These are phyloP conservation scores for Dicerorhinus sumatrensis DNA, from an alignment of 2,113 vertebrate genomes.

Conservation along the genomic window DNA sequence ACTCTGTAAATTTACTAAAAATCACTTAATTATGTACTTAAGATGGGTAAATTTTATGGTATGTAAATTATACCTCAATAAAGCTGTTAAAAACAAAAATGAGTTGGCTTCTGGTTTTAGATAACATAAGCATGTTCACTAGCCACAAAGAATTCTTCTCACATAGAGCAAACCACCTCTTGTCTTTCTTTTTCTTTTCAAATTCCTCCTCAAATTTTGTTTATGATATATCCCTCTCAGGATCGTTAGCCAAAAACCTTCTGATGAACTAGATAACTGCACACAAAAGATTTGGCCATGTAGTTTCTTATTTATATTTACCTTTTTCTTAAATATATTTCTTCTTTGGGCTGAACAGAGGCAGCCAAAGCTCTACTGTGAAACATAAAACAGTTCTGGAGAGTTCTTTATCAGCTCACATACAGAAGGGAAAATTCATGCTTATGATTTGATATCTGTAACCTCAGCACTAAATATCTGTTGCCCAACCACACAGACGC, in stretches of 20 bases:
- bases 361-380: background rate
- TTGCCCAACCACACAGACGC: background rate
- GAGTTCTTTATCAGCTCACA: slow-evolving; percentile 31
- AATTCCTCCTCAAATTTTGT: slow-evolving; percentile 42
- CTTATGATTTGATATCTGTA: background rate
- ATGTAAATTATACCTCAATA: slow-evolving; percentile 1
- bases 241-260: background rate
- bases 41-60: background rate
- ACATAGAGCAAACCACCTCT: background rate
- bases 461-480: background rate
- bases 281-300: background rate
- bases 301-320: slow-evolving; percentile 44
- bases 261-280: slow-evolving; percentile 5
- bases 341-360: slow-evolving; percentile 27
- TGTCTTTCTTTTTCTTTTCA: background rate
- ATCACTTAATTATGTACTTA: background rate
- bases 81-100: slow-evolving; percentile 33
- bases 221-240: background rate
- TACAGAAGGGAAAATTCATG: background rate
- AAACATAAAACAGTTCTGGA: slow-evolving; percentile 31
- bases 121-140: background rate
- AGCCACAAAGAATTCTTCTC: background rate
- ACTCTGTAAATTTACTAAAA: slow-evolving; percentile 35
- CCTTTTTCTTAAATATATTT: slow-evolving; percentile 11
- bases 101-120: background rate